Base-by-base conservation (phyloP, 2,113 vertebrate genomes). In the Atherinomorus stipes region DNA sequence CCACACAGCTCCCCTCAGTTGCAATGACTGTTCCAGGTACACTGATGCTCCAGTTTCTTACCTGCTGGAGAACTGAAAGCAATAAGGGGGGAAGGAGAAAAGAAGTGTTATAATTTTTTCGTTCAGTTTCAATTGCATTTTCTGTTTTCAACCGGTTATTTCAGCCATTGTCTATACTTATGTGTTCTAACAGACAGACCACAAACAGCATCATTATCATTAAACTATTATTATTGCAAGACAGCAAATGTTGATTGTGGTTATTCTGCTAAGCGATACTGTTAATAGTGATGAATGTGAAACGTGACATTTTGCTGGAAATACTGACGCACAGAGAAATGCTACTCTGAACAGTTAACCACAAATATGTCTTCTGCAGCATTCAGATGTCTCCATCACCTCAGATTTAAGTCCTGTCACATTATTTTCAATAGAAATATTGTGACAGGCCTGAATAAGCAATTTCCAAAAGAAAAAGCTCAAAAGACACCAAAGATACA, bases 1-100 rank as follows among this genome's bases (percentile, higher is more conserved):
- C 51, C 40, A 76, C 81, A 45, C 90, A 91, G 75, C 66, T 86
- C 2, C 84, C 87, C 44, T 76, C 71, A 12, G 77, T 28, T n/a
- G 85, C 90, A 7, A 11, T 74, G 15, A 91, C 44, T 45, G 42
- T 45, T 37, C 1, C 18, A 7, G 82, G 72, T 22, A 84, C 31
- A 7, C 4, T 18, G 23, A 87, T 4, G 3, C 0, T 53, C 80
- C 76, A 81, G 58, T 74, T 50, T 51, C 13, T 61, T 58, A 42
- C 49, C 62, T 60, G 52, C 65, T 75, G 47, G 16, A 77, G 25
- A 69, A 34, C 44, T 37, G 52, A 64, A 13, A 71, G 37, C 4
- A 53, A 40, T 11, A 13, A 2, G 28, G n/a, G n/a, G n/a, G n/a
- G 18, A 51, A 19, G 31, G 2, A 28, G 21, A n/a, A 40, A 21